A percentile compares a stretch with the other conserved stretches of the same genome.
These are phyloP conservation scores for Ischnura elegans DNA, from an alignment of 2,888 invertebrate genomes.

Conservation along the genomic window DNA sequence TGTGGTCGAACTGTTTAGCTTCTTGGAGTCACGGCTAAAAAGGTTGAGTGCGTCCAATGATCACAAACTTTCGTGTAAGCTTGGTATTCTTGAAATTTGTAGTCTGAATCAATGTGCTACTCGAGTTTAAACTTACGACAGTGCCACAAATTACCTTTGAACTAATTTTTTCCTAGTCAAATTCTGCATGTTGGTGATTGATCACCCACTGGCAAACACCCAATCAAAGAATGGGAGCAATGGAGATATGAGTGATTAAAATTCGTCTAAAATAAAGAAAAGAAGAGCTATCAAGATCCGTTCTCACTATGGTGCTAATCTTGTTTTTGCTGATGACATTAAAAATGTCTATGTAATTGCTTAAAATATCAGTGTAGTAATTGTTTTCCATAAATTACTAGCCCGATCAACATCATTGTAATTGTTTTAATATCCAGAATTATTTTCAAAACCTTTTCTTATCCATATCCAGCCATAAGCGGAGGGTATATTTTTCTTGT, in stretches of 20 bases:
- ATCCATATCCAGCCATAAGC: background rate
- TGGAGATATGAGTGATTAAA: background rate
- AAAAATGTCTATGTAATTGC: background rate
- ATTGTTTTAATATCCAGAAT: background rate
- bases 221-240: background rate
- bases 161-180: no score
- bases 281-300: background rate
- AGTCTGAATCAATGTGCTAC: no score
- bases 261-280: background rate
- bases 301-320: background rate
- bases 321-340: background rate
- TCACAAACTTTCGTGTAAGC: no score
- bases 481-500: background rate
- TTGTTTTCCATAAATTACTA: background rate
- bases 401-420: background rate
- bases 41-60: background rate
- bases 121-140: no score
- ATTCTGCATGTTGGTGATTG: no score
- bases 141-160: no score
- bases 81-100: no score
- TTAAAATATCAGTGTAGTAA: background rate
- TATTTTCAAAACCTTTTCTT: background rate
- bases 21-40: background rate
- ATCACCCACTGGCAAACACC: no score
- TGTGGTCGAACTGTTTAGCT: background rate